Base-by-base conservation (phyloP, 2,113 vertebrate genomes). In the Podilymbus podiceps region DNA sequence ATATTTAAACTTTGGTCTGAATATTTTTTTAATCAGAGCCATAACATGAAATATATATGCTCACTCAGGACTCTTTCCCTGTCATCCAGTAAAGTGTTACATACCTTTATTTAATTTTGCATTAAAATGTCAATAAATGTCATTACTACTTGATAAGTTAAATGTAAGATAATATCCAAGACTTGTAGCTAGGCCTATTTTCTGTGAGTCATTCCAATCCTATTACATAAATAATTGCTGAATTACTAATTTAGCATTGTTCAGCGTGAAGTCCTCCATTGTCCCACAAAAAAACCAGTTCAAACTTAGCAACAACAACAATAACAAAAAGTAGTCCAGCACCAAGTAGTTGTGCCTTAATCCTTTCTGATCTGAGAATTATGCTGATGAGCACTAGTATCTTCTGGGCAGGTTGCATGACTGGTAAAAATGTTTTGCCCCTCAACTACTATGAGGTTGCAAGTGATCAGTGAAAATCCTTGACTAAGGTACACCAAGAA, bases 41-140 rank as follows among this genome's bases (percentile, higher is more conserved):
- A 12, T 31, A 83, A 6, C 6, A 11, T 21, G 14, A 46, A 47
- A 50, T 17, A 31, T 20, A 20, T 20, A 17, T 50, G 3, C 3
- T 67, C 2, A 47, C 2, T 33, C 2, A 2, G 3, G 15, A 18
- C 12, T n/a, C 22, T 79, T 76, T 5, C 7, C 4, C 21, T 63
- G 31, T 40, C 20, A 73, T 40, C 9, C 14, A 52, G 4, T 75
- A 33, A 82, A 59, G 4, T 30, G 15, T 28, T 68, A 33, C 64
- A 52, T 24, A 47, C 2, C 4, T 68, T 47, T 47, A 38, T 82
- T 63, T 58, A 35, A 73, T 80, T 68, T 60, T 6, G 86, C 3
- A 28, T 86, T 1, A 73, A 79, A 80, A 86, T 58, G 9, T 73
- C 27, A 62, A 24, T 38, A 71, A 35, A 73, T 66, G 9, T 49